Evolutionary conservation across 1,140 invertebrate genomes (phyloP).

Genomic region (Drosophila murphyi): DNA sequence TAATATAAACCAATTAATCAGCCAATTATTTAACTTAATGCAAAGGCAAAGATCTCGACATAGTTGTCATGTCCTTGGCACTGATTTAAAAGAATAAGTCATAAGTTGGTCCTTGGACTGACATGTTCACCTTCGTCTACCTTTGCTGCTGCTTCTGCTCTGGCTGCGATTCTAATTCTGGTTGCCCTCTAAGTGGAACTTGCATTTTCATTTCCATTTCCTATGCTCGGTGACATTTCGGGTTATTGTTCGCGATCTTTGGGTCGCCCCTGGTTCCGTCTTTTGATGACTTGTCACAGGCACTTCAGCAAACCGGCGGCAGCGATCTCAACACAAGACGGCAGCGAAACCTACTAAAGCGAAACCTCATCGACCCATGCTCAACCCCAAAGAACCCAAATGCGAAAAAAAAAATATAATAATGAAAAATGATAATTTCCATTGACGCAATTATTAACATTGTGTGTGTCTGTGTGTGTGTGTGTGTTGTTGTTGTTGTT

Average conservation of each 20-base stretch:
- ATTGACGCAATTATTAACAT: conserved; percentile 53
- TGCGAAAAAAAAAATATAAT: conserved; percentile 41
- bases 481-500: conserved; percentile 4
- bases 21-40: not conserved
- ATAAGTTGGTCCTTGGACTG: conserved; percentile 30
- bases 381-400: conserved; percentile 53
- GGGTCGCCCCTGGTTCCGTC: conserved; percentile 36
- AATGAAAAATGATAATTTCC: conserved; percentile 80
- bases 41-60: conserved; percentile 10
- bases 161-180: not conserved
- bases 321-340: conserved; percentile 39
- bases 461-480: conserved; percentile 13
- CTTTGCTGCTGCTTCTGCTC: not conserved
- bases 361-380: conserved; percentile 21
- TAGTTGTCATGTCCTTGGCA: conserved; percentile 8
- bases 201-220: conserved; percentile 29
- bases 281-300: conserved; percentile 61
- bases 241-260: conserved; percentile 52
- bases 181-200: conserved; percentile 22
- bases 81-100: conserved; percentile 42
- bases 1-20: conserved; percentile 4
- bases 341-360: conserved; percentile 1
- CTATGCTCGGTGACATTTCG: conserved; percentile 62
- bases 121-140: conserved; percentile 56
- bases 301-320: conserved; percentile 60